These are phyloP conservation scores for Saccostrea glomerata DNA, from an alignment of 1,140 invertebrate species.

Conservation along the genomic window DNA sequence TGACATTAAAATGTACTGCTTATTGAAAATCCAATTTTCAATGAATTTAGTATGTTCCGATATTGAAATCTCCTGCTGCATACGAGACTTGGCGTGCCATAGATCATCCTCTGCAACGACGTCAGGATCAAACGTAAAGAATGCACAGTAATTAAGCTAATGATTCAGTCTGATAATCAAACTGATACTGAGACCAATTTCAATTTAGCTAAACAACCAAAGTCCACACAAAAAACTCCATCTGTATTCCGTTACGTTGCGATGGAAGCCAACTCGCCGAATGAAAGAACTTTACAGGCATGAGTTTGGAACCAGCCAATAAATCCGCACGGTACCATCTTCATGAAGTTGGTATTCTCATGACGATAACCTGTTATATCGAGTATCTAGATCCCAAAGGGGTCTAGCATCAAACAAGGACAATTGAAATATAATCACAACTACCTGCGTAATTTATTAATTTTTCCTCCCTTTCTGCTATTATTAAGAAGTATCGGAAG, in stretches of 20 bases:
- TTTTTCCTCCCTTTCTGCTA: not conserved
- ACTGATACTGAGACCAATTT: not conserved
- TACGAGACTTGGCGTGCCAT: not conserved
- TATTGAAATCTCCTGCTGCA: conserved; percentile 1
- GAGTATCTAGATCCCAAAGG: not conserved
- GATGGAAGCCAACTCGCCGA: not conserved
- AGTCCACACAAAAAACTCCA: conserved; percentile 9
- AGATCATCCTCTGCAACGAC: not conserved
- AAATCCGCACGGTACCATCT: not conserved
- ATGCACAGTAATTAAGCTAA: not conserved
- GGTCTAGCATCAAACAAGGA: not conserved
- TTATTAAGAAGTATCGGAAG: not conserved
- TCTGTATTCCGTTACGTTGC: conserved; percentile 1
- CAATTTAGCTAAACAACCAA: not conserved
- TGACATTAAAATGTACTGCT: conserved; percentile 31
- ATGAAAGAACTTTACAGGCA: not conserved
- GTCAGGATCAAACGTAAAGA: not conserved
- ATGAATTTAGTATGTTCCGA: conserved; percentile 16
- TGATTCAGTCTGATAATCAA: not conserved
- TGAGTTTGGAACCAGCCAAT: not conserved
- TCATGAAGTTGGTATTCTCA: not conserved
- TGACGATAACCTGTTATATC: not conserved
- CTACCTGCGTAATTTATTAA: conserved; percentile 34
- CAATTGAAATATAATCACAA: conserved; percentile 30
- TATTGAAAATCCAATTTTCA: conserved; percentile 35